A percentile compares a stretch with the other conserved stretches of the same genome.
These are phyloP conservation scores for Trichoplusia ni DNA, from an alignment of 1,140 invertebrate species.

Conservation along the genomic window DNA sequence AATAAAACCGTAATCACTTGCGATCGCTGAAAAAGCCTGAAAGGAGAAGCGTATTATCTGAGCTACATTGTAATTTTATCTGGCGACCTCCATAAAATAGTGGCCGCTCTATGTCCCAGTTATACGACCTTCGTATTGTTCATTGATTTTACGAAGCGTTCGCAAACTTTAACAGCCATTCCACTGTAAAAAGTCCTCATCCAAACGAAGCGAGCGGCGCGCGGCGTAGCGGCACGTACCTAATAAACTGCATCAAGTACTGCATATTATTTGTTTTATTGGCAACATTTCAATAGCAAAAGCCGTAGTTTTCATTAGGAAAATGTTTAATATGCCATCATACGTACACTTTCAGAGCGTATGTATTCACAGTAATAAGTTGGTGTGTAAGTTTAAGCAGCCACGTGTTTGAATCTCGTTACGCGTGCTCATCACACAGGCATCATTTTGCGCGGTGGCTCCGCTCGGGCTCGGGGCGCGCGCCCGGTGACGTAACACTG, in stretches of 20 bases:
- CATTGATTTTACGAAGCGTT: conserved; percentile 2
- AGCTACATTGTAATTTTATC: conserved; percentile 11
- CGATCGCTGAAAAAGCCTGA: neutral
- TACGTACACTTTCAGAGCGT: neutral
- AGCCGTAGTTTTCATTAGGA: conserved; percentile 10
- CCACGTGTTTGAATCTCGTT: conserved; percentile 36
- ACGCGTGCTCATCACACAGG: conserved; percentile 42
- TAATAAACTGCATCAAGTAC: conserved; percentile 3
- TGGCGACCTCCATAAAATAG: conserved; percentile 6
- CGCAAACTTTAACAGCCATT: neutral
- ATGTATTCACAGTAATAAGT: conserved; percentile 7
- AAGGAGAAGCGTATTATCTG: neutral
- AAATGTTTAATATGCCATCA: neutral
- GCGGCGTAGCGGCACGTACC: neutral
- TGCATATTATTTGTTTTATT: neutral
- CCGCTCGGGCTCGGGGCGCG: neutral
- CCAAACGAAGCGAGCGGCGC: no score
- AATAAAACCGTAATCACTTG: conserved; percentile 6
- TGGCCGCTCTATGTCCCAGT: neutral
- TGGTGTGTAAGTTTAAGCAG: conserved; percentile 7
- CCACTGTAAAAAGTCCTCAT: neutral
- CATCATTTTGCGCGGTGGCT: conserved; percentile 25
- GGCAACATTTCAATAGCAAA: neutral
- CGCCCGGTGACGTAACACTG: neutral
- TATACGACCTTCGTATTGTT: neutral